Percentiles rank a stretch among this genome's conserved stretches.
Conservation (phyloP, 1,140 invertebrate genomes). For the Arctopsyche grandis region DNA sequence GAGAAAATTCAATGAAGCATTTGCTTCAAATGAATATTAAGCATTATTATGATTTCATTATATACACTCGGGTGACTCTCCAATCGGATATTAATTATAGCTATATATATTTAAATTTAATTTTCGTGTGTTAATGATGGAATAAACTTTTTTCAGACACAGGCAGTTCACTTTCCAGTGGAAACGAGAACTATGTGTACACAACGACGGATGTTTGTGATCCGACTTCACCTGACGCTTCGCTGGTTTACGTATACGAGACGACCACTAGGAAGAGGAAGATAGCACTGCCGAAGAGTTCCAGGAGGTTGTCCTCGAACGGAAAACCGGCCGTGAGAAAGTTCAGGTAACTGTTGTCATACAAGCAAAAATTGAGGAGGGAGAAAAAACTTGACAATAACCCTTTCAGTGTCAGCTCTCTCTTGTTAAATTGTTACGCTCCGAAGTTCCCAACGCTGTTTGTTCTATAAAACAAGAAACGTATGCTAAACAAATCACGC, state of each 20-base stretch:
- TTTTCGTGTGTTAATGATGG: neutral
- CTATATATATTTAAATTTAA: too few relatives aligned
- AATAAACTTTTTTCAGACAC: conserved; percentile 34
- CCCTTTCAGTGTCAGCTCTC: neutral
- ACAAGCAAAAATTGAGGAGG: neutral
- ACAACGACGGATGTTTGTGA: conserved; percentile 38
- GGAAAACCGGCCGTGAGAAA: conserved; percentile 47
- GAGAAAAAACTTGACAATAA: conserved; percentile 14
- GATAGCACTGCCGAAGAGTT: conserved; percentile 45
- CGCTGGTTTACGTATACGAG: conserved; percentile 63
- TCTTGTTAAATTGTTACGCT: neutral
- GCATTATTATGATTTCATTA: too few relatives aligned
- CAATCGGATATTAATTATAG: too few relatives aligned
- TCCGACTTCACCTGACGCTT: conserved; percentile 61
- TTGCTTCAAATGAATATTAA: too few relatives aligned
- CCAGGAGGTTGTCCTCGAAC: conserved; percentile 36
- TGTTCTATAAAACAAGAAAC: neutral
- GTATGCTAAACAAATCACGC: conserved; percentile 7
- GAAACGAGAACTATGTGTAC: conserved; percentile 51
- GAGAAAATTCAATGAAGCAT: too few relatives aligned
- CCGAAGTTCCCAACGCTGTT: neutral
- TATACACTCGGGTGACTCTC: too few relatives aligned
- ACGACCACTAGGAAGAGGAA: conserved; percentile 53
- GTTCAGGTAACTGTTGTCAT: conserved; percentile 47
- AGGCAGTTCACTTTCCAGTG: conserved; percentile 50